Conservation (phyloP, 2,888 invertebrate species). For the Zaprionus lineosus region DNA sequence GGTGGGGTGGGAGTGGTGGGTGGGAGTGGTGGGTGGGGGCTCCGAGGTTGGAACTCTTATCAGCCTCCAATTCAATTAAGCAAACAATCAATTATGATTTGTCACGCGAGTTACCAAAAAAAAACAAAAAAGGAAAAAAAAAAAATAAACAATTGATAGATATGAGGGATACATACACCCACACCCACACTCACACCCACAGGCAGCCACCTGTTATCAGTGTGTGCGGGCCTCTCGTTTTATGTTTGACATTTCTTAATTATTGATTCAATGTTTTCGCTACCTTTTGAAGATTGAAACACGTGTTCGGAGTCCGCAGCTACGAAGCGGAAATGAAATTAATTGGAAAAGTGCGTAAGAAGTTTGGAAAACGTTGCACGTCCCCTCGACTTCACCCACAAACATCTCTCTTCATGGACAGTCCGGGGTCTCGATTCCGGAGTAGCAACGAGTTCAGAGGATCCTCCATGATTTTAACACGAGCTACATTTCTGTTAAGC, state of each 20-base stretch:
- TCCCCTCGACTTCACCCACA: too few relatives aligned
- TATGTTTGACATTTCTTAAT: slow-evolving; percentile 80
- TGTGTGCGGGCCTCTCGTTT: slow-evolving; percentile 56
- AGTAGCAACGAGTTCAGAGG: too few relatives aligned
- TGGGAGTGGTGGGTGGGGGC: background rate
- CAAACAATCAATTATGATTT: slow-evolving; percentile 81
- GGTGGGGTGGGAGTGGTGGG: too few relatives aligned
- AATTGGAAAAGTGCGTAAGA: slow-evolving; percentile 75
- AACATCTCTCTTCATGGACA: too few relatives aligned
- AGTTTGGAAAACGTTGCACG: slow-evolving; percentile 16
- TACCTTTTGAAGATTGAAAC: slow-evolving; percentile 81
- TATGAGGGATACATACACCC: slow-evolving; percentile 27
- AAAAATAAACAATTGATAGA: slow-evolving; percentile 31
- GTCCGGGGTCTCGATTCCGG: too few relatives aligned
- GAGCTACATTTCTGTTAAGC: too few relatives aligned
- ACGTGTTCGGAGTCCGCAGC: slow-evolving; percentile 52
- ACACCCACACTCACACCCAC: background rate
- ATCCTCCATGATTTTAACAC: too few relatives aligned
- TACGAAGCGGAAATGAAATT: slow-evolving; percentile 72
- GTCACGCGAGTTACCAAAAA: slow-evolving; percentile 67
- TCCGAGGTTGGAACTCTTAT: slow-evolving; percentile 48
- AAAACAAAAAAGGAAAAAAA: slow-evolving; percentile 4
- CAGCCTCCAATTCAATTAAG: slow-evolving; percentile 77
- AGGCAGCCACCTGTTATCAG: slow-evolving; percentile 22
- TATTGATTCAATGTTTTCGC: slow-evolving; percentile 81